Conservation (phyloP, 2,888 invertebrate species). For the Mantis religiosa region DNA sequence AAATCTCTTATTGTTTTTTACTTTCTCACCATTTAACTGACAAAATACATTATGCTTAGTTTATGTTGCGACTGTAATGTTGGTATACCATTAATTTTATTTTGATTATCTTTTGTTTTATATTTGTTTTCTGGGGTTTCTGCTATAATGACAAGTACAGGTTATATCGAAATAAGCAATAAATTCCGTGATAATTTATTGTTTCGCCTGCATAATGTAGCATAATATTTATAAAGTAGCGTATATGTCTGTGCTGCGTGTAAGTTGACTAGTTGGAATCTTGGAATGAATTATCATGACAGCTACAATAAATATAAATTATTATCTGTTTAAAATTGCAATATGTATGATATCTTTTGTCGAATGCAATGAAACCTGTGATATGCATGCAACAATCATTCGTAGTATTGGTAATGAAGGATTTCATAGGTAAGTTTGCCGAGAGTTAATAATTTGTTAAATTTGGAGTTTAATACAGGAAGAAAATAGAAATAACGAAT, state of each 20-base stretch:
- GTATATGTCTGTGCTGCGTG: too few relatives aligned
- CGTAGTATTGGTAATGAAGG: conserved; percentile 47
- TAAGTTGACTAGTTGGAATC: background rate
- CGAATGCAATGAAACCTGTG: conserved; percentile 26
- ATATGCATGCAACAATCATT: conserved; percentile 37
- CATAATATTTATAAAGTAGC: too few relatives aligned
- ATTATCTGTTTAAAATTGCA: background rate
- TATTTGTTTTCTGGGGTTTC: too few relatives aligned
- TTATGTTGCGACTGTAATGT: background rate
- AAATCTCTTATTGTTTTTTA: too few relatives aligned
- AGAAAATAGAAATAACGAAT: too few relatives aligned
- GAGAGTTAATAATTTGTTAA: conserved; percentile 1
- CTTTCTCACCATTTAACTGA: too few relatives aligned
- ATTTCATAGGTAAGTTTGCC: conserved; percentile 44
- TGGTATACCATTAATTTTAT: background rate
- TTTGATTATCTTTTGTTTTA: too few relatives aligned
- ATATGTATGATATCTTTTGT: background rate
- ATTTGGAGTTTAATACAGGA: background rate
- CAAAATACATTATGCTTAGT: background rate
- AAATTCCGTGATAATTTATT: background rate
- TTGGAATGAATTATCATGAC: background rate
- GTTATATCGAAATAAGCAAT: background rate
- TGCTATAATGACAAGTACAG: background rate
- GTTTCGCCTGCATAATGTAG: background rate
- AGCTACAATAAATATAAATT: background rate